phyloP scores from a whole-genome alignment of 1,140 invertebrate genomes.

The Cherax destructor region DNA sequence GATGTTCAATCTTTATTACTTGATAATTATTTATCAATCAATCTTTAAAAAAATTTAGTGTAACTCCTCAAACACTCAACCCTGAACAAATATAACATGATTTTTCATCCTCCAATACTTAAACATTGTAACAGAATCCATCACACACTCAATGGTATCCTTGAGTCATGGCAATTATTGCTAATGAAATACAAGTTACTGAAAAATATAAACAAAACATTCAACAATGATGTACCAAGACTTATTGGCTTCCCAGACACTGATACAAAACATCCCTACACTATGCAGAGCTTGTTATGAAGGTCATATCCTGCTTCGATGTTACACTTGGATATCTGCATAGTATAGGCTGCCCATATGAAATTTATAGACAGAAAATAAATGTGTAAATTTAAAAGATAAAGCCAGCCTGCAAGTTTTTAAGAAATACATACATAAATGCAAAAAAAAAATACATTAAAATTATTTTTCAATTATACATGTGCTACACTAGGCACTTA shows the following conservation, averaged over 20 bases:
- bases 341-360: not conserved
- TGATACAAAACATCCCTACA: not conserved
- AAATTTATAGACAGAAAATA: not conserved
- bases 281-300: not conserved
- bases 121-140: not conserved
- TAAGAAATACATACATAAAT: not conserved
- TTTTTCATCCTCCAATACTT: not conserved
- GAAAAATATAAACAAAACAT: not conserved
- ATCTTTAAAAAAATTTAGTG: too few relatives aligned
- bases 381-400: not conserved
- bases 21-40: too few relatives aligned
- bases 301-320: not conserved
- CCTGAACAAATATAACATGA: too few relatives aligned
- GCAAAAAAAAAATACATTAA: not conserved
- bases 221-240: not conserved
- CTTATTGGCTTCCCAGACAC: not conserved
- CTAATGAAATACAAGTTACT: constrained; percentile 7
- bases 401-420: not conserved
- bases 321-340: not conserved
- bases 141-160: constrained; percentile 26
- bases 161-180: constrained; percentile 11
- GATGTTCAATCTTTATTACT: too few relatives aligned
- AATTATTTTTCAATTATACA: too few relatives aligned
- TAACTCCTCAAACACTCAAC: too few relatives aligned
- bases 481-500: too few relatives aligned